Conservation (phyloP, 2,888 invertebrate genomes). For the Artemia sinica region DNA sequence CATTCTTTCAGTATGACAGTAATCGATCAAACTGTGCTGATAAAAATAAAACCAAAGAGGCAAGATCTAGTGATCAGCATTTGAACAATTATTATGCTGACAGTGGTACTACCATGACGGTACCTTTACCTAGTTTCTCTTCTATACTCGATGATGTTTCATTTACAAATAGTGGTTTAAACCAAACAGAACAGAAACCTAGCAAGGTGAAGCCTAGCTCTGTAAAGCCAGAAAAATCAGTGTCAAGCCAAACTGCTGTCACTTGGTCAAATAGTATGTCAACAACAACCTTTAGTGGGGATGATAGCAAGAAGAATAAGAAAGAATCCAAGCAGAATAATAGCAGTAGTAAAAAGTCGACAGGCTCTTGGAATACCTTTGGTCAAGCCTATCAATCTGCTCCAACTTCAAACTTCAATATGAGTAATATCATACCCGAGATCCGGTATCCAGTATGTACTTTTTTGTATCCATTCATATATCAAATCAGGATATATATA, state of each 20-base stretch:
- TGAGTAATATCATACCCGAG: neutral
- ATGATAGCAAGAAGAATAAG: slow-evolving; percentile 1
- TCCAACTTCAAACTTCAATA: neutral
- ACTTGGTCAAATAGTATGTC: neutral
- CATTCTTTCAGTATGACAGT: slow-evolving; percentile 13
- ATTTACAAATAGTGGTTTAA: neutral
- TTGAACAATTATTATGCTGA: neutral
- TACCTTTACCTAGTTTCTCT: neutral
- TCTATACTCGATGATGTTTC: neutral
- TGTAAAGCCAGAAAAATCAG: neutral
- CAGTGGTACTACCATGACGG: neutral
- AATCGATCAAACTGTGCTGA: neutral
- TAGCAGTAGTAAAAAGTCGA: neutral
- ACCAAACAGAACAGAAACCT: neutral
- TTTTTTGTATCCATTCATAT: too few relatives aligned
- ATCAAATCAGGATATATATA: too few relatives aligned
- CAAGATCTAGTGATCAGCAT: neutral
- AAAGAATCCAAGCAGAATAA: slow-evolving; percentile 10
- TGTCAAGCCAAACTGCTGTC: neutral
- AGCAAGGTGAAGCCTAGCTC: neutral
- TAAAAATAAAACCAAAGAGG: neutral
- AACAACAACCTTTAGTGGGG: neutral
- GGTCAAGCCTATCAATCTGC: neutral
- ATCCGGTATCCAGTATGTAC: neutral
- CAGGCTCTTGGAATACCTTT: neutral